These are phyloP conservation scores for Planococcus citri DNA, from an alignment of 1,140 invertebrate species.

Conservation along the genomic window DNA sequence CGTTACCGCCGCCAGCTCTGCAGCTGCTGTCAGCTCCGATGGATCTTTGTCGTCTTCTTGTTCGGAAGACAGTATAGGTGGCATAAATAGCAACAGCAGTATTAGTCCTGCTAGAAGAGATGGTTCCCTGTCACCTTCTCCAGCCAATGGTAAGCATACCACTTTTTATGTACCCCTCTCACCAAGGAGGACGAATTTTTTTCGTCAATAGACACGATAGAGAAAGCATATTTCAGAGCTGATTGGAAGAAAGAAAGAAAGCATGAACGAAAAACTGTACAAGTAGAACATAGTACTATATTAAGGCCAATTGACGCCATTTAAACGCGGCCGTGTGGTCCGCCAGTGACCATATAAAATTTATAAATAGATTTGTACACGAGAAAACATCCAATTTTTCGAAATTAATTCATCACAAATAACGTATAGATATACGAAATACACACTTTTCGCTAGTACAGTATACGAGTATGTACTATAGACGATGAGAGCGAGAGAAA, in stretches of 20 bases:
- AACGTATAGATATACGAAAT: not conserved
- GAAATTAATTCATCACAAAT: constrained; percentile 8
- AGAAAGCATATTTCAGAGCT: too few species aligned
- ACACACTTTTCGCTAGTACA: too few species aligned
- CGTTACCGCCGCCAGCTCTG: constrained; percentile 14
- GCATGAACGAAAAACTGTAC: too few species aligned
- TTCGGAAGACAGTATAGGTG: not conserved
- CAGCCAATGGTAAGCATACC: not conserved
- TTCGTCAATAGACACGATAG: too few species aligned
- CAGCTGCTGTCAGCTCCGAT: not conserved
- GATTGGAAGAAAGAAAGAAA: too few species aligned
- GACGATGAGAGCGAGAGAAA: too few species aligned
- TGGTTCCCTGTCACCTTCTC: not conserved
- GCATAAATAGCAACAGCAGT: not conserved
- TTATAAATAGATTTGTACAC: not conserved
- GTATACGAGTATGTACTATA: too few species aligned
- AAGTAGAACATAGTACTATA: too few species aligned
- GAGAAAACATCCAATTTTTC: not conserved
- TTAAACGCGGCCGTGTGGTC: not conserved
- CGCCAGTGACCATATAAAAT: not conserved
- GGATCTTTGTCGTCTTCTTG: not conserved
- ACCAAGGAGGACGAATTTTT: too few species aligned
- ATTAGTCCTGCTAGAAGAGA: not conserved
- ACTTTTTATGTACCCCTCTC: not conserved
- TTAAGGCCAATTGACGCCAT: too few species aligned